These are phyloP conservation scores for Nomada lathburiana DNA, from an alignment of 2,888 invertebrate species.

Conservation along the genomic window DNA sequence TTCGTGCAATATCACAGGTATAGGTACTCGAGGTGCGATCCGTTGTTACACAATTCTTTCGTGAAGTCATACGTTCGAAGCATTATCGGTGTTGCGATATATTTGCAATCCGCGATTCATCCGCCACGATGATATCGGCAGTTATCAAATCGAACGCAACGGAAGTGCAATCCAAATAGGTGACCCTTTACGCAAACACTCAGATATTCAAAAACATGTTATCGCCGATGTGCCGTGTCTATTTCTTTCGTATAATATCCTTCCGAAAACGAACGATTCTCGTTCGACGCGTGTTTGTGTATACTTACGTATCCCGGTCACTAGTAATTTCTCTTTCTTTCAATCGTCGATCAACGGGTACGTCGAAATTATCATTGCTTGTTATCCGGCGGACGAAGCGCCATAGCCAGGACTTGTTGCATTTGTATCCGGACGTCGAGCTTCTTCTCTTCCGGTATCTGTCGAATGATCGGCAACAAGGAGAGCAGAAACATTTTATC, in stretches of 20 bases:
- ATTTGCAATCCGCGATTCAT: not conserved
- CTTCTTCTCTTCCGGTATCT: conserved; percentile 80
- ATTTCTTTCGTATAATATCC: not conserved
- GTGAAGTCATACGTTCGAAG: not conserved
- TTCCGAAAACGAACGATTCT: no score
- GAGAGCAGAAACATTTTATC: conserved; percentile 82
- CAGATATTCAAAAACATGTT: not conserved
- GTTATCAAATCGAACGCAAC: conserved; percentile 22
- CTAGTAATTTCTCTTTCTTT: not conserved
- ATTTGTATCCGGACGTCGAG: conserved; percentile 82
- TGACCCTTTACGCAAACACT: not conserved
- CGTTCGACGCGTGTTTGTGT: not conserved
- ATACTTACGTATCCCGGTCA: not conserved
- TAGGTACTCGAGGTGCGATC: conserved; percentile 55
- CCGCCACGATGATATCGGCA: conserved; percentile 15
- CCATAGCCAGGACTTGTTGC: conserved; percentile 78
- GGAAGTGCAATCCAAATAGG: conserved; percentile 8
- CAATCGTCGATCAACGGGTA: not conserved
- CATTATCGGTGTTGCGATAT: conserved; percentile 15
- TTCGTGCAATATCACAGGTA: conserved; percentile 57
- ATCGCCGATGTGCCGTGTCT: no score
- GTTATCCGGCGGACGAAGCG: conserved; percentile 66
- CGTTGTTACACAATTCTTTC: conserved; percentile 15
- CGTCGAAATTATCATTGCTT: conserved; percentile 24
- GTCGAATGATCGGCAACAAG: conserved; percentile 78